Evolutionary conservation across 2,797 vertebrate genomes (phyloP).

Genomic region (Morelia viridis): DNA sequence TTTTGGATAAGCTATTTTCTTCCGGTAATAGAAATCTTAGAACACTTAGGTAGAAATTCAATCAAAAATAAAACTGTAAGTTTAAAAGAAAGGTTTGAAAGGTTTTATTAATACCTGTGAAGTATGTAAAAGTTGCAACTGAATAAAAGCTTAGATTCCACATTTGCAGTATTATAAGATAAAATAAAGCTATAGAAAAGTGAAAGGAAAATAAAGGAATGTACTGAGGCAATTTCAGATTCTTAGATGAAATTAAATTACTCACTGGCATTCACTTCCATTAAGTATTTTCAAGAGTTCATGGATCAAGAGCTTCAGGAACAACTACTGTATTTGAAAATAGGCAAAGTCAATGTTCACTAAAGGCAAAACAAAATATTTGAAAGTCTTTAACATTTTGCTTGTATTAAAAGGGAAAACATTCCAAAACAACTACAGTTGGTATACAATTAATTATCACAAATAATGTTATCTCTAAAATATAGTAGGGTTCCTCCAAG

Average conservation of each 20-base stretch:
- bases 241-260: conserved; percentile 27
- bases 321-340: neutral
- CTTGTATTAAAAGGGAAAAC: neutral
- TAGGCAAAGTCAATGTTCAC: neutral
- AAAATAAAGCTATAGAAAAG: conserved; percentile 49
- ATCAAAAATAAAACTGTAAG: conserved; percentile 29
- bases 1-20: conserved; percentile 24
- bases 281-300: neutral
- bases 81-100: conserved; percentile 52
- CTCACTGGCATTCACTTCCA: conserved; percentile 11
- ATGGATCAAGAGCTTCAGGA: conserved; percentile 21
- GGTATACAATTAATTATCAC: neutral
- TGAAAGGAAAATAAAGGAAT: conserved; percentile 38
- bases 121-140: conserved; percentile 55
- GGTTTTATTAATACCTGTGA: conserved; percentile 43
- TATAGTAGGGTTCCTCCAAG: neutral
- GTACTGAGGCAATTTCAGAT: conserved; percentile 38
- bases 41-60: conserved; percentile 26
- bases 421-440: neutral
- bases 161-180: conserved; percentile 48
- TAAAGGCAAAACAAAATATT: conserved; percentile 7
- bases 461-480: neutral
- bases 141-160: conserved; percentile 50
- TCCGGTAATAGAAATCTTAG: conserved; percentile 26
- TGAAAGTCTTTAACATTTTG: neutral